phyloP scores from a whole-genome alignment of 2,113 vertebrate genomes.

The Parus major region DNA sequence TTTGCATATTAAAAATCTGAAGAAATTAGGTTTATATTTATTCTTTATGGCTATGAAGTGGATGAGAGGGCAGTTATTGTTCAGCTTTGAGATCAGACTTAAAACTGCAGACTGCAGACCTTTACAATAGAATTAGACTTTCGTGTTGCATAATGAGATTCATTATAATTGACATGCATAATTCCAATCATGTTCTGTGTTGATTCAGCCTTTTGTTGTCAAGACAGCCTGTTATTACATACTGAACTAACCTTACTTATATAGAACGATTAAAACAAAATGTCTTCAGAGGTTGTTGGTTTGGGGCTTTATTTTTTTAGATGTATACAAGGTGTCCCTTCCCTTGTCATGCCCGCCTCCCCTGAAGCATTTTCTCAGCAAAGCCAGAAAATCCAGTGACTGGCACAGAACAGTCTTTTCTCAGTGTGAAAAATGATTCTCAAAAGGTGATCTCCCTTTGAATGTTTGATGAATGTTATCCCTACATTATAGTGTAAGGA shows the following conservation, averaged over 20 bases:
- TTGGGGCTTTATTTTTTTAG: background rate
- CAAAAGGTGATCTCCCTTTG: background rate
- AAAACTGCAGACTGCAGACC: conserved; percentile 40
- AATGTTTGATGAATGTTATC: background rate
- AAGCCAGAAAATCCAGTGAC: background rate
- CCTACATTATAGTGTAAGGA: background rate
- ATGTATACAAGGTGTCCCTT: background rate
- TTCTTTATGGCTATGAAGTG: conserved; percentile 27
- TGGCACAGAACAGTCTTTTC: background rate
- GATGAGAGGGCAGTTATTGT: conserved; percentile 46
- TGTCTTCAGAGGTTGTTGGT: background rate
- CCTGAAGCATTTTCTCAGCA: background rate
- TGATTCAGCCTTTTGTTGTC: conserved; percentile 62
- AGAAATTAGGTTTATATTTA: conserved; percentile 43
- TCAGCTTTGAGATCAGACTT: conserved; percentile 50
- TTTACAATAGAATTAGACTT: conserved; percentile 60
- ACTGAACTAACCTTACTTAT: conserved; percentile 14
- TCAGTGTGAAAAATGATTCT: background rate
- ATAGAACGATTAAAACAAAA: conserved; percentile 33
- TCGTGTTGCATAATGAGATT: conserved; percentile 60
- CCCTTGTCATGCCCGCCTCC: background rate
- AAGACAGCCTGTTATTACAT: conserved; percentile 63
- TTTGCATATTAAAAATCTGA: conserved; percentile 37
- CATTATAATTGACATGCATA: conserved; percentile 70
- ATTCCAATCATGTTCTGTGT: conserved; percentile 51